Evolutionary conservation across 2,797 vertebrate species (phyloP), one percentile per base, ranked within the genome.

Genomic region (Peromyscus attwateri): DNA sequence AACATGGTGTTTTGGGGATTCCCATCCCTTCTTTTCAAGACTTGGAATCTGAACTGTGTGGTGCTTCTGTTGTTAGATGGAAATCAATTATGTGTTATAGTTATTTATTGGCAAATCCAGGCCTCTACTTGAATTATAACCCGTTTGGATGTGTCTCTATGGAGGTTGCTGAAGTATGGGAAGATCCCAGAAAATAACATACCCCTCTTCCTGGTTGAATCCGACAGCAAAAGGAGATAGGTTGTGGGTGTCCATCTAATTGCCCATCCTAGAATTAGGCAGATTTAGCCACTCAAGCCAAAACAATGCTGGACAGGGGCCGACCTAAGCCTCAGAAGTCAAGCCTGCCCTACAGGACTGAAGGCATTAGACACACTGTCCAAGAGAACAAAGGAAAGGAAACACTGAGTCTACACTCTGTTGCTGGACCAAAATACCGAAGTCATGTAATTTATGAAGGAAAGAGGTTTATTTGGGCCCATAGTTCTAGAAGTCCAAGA

Each of bases 81-180:
- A 46, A 29, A 87, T 96, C 92, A 96, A 87, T 94, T 77, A 66
- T 85, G 82, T 92, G 95, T 82, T 95, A 40, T 96, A 94, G 92
- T 81, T 92, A 11, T 95, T 85, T 91, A 43, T 85, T 90, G 93
- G 94, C 93, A 97, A 87, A 84, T 97, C 88, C 57, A 75, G 12
- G 84, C 29, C 92, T 96, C 46, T 92, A 37, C 75, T 91, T 91
- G 55, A 31, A 82, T 93, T 94, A 9, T 80, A 95, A 95, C 64
- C 13, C 1, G 91, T 80, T 93, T 57, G 81, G 71, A 82, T 93
- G 21, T 11, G 14, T 46, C 21, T 88, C 84, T 95, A 31, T 27
- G 12, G 89, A 87, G 70, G 83, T 49, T 55, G 1, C 62, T 34
- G 57, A n/a, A 57, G 49, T 71, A 68, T 88, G 68, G 62, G 68